phyloP scores from a whole-genome alignment of 2,113 vertebrate species.

The Indicator maculatus region DNA sequence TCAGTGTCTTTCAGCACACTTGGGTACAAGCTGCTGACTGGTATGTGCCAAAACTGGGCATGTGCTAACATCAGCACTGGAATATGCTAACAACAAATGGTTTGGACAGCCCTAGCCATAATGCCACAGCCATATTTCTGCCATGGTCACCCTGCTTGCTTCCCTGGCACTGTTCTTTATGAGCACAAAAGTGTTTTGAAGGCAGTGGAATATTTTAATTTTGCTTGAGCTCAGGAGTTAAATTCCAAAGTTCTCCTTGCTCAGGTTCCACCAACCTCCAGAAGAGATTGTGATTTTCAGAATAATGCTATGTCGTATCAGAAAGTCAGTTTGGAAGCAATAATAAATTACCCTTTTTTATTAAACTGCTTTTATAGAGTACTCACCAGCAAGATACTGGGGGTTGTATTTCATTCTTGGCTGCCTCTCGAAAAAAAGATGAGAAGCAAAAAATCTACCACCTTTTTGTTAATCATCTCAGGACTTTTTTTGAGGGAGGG shows the following conservation, averaged over 20 bases:
- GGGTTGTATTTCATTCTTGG: not conserved
- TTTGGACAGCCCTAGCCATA: not conserved
- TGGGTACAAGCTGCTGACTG: not conserved
- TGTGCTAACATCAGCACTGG: not conserved
- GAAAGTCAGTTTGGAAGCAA: not conserved
- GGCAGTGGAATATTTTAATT: not conserved
- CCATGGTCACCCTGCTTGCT: not conserved
- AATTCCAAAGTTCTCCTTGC: not conserved
- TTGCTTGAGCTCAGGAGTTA: not conserved
- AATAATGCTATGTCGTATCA: not conserved
- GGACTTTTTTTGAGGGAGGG: not conserved
- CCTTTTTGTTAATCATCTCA: not conserved
- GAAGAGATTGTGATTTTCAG: not conserved
- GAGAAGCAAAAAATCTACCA: not conserved
- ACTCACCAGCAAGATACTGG: not conserved
- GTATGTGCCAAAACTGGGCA: not conserved
- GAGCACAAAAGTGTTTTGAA: not conserved
- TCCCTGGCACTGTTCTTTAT: not conserved
- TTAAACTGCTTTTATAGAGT: not conserved
- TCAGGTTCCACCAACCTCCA: not conserved
- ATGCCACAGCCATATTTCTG: not conserved
- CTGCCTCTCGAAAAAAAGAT: not conserved
- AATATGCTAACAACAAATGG: not conserved
- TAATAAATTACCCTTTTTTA: not conserved
- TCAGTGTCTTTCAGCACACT: not conserved